Base-by-base conservation (phyloP, 2,113 vertebrate species). In the Caloenas nicobarica region DNA sequence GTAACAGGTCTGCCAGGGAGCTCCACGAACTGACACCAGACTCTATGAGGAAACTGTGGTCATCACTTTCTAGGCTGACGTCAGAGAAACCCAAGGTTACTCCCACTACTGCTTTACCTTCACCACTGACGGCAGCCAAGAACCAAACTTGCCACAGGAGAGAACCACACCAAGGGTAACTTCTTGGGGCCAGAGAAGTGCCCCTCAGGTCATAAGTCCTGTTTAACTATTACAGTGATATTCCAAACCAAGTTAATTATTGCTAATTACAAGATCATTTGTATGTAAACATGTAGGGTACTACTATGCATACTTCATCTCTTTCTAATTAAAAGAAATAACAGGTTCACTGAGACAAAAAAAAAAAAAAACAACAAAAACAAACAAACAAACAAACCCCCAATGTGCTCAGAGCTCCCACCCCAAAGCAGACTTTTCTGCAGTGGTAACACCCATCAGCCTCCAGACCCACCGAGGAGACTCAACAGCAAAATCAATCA, bases 241-340 rank as follows among this genome's bases (percentile, higher is more conserved):
- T 60, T 77, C 65, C 80, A 46, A 90, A 81, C 53, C 26, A 44
- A 94, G 44, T 73, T 69, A 53, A 89, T 86, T 68, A 79, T 25
- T 71, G 83, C 65, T 89, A 88, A 96, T 84, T 92, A 92, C 65
- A 69, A 72, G 42, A 88, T 62, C 40, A 84, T 78, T 93, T 93
- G 61, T 25, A 57, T 81, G 69, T 48, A 89, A 90, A 90, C 68
- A 64, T 22, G 18, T 61, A 93, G 46, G 44, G 44, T 65, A 93
- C 71, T 36, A 58, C 90, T 61, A 88, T 4, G 11, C 34, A 68
- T 31, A 51, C 73, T 64, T 82, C 54, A 62, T 40, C 73, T 65
- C 81, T 69, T 72, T 65, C 66, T 87, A 86, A 87, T 94, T 94
- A 91, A 40, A 93, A 83, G 56, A 86, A 89, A 29, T n/a, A 86